Conservation (phyloP, 1,140 invertebrate species). For the Trichoplusia ni region DNA sequence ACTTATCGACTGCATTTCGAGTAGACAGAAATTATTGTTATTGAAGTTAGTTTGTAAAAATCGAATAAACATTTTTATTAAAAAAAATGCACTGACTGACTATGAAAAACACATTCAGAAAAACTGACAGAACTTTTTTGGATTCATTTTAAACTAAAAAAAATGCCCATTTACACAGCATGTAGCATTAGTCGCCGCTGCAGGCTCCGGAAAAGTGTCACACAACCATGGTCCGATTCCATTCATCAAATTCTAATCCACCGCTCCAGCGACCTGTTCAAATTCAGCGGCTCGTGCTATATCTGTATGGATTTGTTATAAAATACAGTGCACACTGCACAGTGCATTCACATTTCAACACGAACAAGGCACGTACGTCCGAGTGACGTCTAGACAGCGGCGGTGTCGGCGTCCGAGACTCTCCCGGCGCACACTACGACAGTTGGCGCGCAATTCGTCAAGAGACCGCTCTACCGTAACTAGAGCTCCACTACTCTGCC, state of each 20-base stretch:
- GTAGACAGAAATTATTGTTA: too few relatives aligned
- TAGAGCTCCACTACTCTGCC: conserved; percentile 22
- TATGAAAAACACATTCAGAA: too few relatives aligned
- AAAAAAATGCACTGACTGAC: too few relatives aligned
- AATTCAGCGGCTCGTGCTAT: neutral
- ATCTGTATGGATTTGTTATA: conserved; percentile 22
- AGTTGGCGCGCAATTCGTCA: conserved; percentile 43
- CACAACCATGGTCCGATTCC: conserved; percentile 5
- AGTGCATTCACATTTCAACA: conserved; percentile 41
- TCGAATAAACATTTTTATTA: too few relatives aligned
- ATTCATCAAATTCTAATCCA: conserved; percentile 23
- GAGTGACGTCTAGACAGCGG: conserved; percentile 40
- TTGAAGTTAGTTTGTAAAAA: too few relatives aligned
- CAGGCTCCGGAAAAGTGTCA: neutral
- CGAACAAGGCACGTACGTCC: conserved; percentile 33
- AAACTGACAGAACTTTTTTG: too few relatives aligned
- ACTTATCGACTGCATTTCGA: too few relatives aligned
- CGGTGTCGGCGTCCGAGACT: neutral
- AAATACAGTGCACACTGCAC: too few relatives aligned
- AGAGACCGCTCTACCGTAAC: conserved; percentile 35
- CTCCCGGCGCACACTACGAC: conserved; percentile 29
- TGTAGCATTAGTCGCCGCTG: neutral
- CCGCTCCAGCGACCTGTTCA: neutral
- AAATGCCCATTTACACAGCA: too few relatives aligned
- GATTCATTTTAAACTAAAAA: too few relatives aligned